Percentiles rank a stretch among this genome's conserved stretches.
Evolutionary conservation across 2,888 invertebrate species (phyloP).

Genomic region (Trachelus iudaicus): DNA sequence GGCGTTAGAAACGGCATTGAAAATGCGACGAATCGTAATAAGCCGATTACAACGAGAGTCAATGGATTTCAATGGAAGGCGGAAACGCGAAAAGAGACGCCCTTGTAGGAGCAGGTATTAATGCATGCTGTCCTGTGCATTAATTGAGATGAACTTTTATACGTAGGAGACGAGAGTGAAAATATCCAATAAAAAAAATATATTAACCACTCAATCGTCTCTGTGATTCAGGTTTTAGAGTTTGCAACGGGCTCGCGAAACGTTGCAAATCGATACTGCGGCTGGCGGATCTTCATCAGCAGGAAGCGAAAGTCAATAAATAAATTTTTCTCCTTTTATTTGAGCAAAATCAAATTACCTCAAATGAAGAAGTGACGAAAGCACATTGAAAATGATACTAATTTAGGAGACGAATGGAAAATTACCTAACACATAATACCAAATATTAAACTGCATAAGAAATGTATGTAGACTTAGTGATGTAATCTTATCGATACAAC

Average conservation of each 20-base stretch:
- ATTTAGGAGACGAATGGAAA: slow-evolving; percentile 16
- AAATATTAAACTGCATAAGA: slow-evolving; percentile 60
- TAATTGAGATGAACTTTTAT: background rate
- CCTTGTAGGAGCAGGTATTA: slow-evolving; percentile 68
- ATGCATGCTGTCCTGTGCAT: slow-evolving; percentile 3
- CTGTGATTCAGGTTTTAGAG: slow-evolving; percentile 24
- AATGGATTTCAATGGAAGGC: slow-evolving; percentile 84
- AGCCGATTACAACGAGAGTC: slow-evolving; percentile 62
- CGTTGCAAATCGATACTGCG: slow-evolving; percentile 36
- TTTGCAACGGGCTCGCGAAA: slow-evolving; percentile 34
- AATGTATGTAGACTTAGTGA: slow-evolving; percentile 54
- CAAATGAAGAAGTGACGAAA: slow-evolving; percentile 53
- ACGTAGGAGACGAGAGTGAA: background rate
- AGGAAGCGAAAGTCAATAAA: slow-evolving; percentile 63
- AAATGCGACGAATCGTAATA: slow-evolving; percentile 67
- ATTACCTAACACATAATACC: slow-evolving; percentile 52
- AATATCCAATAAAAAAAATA: background rate
- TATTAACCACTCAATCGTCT: slow-evolving; percentile 5
- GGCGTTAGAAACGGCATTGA: slow-evolving; percentile 81
- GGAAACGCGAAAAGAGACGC: slow-evolving; percentile 79
- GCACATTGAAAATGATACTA: slow-evolving; percentile 15
- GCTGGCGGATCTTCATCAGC: slow-evolving; percentile 54
- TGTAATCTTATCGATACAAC: slow-evolving; percentile 51
- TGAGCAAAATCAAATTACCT: slow-evolving; percentile 65
- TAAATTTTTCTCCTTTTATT: slow-evolving; percentile 60